A percentile compares a stretch with the other conserved stretches of the same genome.
Conservation (phyloP, 1,140 invertebrate genomes). For the Platyscapa corneri region DNA sequence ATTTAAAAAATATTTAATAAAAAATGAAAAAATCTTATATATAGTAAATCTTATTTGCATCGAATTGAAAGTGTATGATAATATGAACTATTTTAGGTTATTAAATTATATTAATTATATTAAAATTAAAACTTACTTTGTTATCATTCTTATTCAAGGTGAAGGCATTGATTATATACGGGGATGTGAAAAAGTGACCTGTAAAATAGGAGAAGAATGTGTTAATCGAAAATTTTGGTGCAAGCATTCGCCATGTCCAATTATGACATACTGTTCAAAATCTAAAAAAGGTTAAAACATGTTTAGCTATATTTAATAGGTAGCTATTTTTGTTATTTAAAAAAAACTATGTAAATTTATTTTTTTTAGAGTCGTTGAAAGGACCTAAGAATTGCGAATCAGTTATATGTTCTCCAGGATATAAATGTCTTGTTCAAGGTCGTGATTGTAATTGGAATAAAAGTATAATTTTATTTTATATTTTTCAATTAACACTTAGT, state of each 20-base stretch:
- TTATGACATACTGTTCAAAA: slow-evolving; percentile 63
- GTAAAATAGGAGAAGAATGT: slow-evolving; percentile 57
- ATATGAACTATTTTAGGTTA: background rate
- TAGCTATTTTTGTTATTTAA: background rate
- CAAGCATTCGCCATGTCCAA: slow-evolving; percentile 60
- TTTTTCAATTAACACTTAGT: background rate
- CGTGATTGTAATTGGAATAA: slow-evolving; percentile 60
- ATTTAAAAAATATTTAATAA: too few species aligned
- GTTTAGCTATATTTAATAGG: background rate
- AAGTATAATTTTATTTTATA: slow-evolving; percentile 52
- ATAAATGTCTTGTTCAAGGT: slow-evolving; percentile 58
- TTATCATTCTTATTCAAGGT: background rate
- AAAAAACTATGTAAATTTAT: background rate
- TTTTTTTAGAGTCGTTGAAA: slow-evolving; percentile 59
- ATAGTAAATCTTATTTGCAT: too few species aligned
- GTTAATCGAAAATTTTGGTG: slow-evolving; percentile 64
- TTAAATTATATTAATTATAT: background rate
- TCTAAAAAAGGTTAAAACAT: slow-evolving; percentile 57
- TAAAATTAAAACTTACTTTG: background rate
- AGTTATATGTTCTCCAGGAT: slow-evolving; percentile 60
- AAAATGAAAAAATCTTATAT: too few species aligned
- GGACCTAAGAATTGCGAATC: slow-evolving; percentile 61
- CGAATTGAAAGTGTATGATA: too few species aligned
- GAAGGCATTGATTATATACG: background rate
- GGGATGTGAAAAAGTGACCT: slow-evolving; percentile 57